A percentile compares a stretch with the other conserved stretches of the same genome.
These are phyloP conservation scores for Gadopsis marmoratus DNA, from an alignment of 2,797 vertebrate genomes.

Conservation along the genomic window DNA sequence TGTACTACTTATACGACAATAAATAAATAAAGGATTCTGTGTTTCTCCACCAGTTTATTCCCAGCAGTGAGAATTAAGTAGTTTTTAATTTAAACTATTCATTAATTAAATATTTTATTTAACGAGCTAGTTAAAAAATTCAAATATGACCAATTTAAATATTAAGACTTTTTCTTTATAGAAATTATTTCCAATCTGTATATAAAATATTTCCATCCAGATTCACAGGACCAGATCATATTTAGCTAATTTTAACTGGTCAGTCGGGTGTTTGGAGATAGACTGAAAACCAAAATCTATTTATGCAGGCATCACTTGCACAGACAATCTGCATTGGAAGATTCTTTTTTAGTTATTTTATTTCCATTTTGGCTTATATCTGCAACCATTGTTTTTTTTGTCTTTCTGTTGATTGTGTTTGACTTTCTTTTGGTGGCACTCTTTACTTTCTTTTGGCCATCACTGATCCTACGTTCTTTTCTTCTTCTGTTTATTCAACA, in stretches of 20 bases:
- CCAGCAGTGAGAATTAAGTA: neutral
- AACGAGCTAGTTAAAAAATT: neutral
- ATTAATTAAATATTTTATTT: neutral
- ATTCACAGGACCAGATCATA: neutral
- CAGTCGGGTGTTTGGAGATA: neutral
- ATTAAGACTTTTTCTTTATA: no score
- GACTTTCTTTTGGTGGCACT: neutral
- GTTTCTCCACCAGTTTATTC: neutral
- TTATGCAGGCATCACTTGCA: neutral
- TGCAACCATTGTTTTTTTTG: neutral
- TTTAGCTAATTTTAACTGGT: neutral
- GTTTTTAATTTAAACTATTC: no score
- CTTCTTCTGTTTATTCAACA: conserved; percentile 2
- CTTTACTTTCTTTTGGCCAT: neutral
- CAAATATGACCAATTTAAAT: neutral
- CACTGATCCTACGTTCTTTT: neutral
- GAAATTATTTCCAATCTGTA: neutral
- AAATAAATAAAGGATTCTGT: neutral
- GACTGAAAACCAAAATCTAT: neutral
- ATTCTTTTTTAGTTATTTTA: neutral
- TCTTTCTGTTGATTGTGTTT: neutral
- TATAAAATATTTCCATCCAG: neutral
- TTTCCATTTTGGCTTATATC: neutral
- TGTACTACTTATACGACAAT: neutral
- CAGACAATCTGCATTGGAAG: neutral